Conservation (phyloP, 2,797 vertebrate species). For the Siniperca scherzeri region DNA sequence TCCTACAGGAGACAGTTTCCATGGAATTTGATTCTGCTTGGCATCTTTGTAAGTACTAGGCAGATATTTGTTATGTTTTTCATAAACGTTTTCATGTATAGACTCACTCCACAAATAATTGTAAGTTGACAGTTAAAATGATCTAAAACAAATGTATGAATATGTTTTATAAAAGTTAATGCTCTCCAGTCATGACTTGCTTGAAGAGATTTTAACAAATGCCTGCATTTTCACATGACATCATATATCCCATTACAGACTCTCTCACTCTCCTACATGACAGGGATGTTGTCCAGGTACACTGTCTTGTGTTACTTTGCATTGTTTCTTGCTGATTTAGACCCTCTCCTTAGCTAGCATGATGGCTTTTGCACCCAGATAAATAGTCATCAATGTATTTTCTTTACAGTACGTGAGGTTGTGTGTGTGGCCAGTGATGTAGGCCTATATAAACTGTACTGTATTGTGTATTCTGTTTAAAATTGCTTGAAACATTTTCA, state of each 20-base stretch:
- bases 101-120: background rate
- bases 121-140: background rate
- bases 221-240: background rate
- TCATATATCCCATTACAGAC: conserved; percentile 87
- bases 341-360: conserved; percentile 13
- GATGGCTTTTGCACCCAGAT: conserved; percentile 2
- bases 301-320: background rate
- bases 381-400: conserved; percentile 5
- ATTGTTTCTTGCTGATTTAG: conserved; percentile 8
- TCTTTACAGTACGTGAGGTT: background rate
- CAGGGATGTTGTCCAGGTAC: conserved; percentile 96
- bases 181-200: background rate
- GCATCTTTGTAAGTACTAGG: conserved; percentile 91
- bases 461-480: background rate
- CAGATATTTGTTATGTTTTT: background rate
- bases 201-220: background rate
- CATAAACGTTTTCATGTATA: background rate
- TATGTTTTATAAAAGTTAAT: background rate
- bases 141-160: background rate
- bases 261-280: conserved; percentile 95
- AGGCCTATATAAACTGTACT: background rate
- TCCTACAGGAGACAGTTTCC: conserved; percentile 91
- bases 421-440: background rate
- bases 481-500: conserved; percentile 2
- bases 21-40: conserved; percentile 94